phyloP scores from a whole-genome alignment of 2,888 invertebrate species.

The Linnaemya vulpina region DNA sequence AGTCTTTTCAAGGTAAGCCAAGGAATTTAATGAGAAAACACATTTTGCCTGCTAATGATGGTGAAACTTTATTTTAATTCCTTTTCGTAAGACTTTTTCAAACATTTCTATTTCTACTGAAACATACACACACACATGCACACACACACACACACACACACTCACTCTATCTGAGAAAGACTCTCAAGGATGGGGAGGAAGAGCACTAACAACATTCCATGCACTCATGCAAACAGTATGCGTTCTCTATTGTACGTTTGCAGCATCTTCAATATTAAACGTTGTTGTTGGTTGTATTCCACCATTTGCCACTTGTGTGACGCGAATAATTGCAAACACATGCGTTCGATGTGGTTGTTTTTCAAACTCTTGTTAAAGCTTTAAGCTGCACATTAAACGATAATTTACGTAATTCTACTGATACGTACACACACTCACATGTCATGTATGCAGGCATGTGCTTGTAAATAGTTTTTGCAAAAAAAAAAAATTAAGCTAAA shows the following conservation, averaged over 20 bases:
- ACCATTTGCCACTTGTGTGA: conserved; percentile 11
- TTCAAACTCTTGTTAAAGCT: conserved; percentile 9
- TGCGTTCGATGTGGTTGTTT: conserved; percentile 40
- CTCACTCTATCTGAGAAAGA: neutral
- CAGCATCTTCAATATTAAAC: conserved; percentile 19
- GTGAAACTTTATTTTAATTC: conserved; percentile 65
- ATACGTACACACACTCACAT: neutral
- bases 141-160: neutral
- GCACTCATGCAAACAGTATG: neutral
- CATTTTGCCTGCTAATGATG: conserved; percentile 70
- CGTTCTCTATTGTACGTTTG: neutral
- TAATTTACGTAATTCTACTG: conserved; percentile 64
- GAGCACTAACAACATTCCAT: neutral
- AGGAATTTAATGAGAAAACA: conserved; percentile 64
- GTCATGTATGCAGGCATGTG: neutral
- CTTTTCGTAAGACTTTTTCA: conserved; percentile 53
- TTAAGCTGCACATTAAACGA: conserved; percentile 56
- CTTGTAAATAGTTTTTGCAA: conserved; percentile 1
- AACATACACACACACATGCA: neutral
- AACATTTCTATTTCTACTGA: conserved; percentile 41
- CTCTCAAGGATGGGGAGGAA: neutral
- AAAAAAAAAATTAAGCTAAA: neutral
- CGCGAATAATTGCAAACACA: conserved; percentile 39
- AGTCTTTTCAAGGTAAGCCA: conserved; percentile 67
- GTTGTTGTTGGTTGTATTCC: neutral